Evolutionary conservation across 2,888 invertebrate species (phyloP).

Genomic region (Cephus sareptanus): DNA sequence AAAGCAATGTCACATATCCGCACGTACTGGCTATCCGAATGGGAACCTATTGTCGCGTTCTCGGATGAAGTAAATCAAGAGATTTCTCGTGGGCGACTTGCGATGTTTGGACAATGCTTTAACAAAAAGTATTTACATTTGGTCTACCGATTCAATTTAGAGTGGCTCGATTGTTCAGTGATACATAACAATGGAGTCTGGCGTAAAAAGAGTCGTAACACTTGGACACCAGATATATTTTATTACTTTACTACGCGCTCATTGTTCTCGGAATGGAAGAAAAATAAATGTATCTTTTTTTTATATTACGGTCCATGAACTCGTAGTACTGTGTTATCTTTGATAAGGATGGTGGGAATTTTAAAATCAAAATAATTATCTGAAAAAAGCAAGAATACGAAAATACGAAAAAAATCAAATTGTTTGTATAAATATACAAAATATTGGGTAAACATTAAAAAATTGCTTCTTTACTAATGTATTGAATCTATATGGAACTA

Average conservation of each 20-base stretch:
- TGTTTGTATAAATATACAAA: not conserved
- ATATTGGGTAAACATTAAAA: not conserved
- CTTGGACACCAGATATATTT: not conserved
- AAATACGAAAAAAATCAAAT: not conserved
- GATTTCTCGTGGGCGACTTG: not conserved
- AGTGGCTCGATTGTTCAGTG: not conserved
- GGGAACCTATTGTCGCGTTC: not conserved
- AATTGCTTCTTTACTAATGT: not conserved
- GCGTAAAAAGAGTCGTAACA: not conserved
- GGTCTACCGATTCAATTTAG: not conserved
- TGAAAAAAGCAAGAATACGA: not conserved
- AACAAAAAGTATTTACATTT: slow-evolving; percentile 2
- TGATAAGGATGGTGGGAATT: not conserved
- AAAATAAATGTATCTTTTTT: not conserved
- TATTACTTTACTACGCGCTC: not conserved
- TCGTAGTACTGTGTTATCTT: not conserved
- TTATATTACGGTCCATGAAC: not conserved
- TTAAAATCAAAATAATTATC: not conserved
- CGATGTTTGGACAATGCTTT: not conserved
- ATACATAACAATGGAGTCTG: not conserved
- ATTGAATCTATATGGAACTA: not conserved
- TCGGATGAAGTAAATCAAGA: not conserved
- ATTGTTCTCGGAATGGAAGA: not conserved
- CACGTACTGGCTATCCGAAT: not conserved
- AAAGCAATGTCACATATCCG: not conserved